Conservation (phyloP, 1,140 invertebrate species). For the Drosophila nebulosa region DNA sequence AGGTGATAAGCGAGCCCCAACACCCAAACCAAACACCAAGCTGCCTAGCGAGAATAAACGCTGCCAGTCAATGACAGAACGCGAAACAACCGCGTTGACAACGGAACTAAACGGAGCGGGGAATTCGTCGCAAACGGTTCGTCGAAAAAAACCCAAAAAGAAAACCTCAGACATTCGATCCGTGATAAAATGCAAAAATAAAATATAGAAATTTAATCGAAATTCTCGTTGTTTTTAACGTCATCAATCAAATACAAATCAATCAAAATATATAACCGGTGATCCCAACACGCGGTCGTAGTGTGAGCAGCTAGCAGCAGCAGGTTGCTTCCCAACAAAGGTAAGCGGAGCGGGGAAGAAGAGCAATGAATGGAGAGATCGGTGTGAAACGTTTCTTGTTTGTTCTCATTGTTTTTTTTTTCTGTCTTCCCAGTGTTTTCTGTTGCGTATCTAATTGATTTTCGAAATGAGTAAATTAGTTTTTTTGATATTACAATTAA, state of each 20-base stretch:
- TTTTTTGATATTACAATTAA: conserved; percentile 22
- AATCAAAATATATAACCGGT: conserved; percentile 28
- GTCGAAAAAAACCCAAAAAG: conserved; percentile 15
- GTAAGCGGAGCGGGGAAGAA: background rate
- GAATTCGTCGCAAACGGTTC: conserved; percentile 31
- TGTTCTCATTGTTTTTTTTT: conserved; percentile 45
- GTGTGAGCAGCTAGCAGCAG: conserved; percentile 26
- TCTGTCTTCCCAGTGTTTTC: conserved; percentile 33
- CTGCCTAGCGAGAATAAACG: conserved; percentile 43
- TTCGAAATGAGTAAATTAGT: conserved; percentile 29
- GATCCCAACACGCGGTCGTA: conserved; percentile 52
- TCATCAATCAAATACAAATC: conserved; percentile 26
- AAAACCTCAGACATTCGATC: conserved; percentile 16
- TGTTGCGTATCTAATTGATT: conserved; percentile 48
- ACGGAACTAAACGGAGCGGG: conserved; percentile 44
- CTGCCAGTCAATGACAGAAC: conserved; percentile 70
- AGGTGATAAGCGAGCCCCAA: conserved; percentile 37
- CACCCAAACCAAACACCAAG: conserved; percentile 17
- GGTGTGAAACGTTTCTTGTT: conserved; percentile 2
- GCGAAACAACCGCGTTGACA: conserved; percentile 71
- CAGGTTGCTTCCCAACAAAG: conserved; percentile 21
- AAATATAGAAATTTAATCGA: background rate
- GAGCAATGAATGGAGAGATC: background rate
- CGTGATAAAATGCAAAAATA: conserved; percentile 24
- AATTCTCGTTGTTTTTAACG: conserved; percentile 2